Base-by-base conservation (phyloP, 2,888 invertebrate genomes). In the Octonoba sinensis region DNA sequence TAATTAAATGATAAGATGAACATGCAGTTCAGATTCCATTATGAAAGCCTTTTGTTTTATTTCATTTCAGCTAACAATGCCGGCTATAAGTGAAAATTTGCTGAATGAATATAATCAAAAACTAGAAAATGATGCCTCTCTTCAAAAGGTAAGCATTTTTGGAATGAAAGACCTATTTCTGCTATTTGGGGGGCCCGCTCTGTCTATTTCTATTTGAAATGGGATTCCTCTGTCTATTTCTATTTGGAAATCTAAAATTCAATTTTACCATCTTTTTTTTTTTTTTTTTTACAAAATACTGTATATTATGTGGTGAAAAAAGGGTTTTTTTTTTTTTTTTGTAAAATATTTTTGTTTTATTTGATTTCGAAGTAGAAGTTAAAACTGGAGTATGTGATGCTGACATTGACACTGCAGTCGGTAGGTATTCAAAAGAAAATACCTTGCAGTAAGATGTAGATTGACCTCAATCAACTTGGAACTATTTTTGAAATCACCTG, bases 21-120 rank as follows among this genome's bases (percentile, higher is more conserved):
- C n/a, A n/a, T n/a, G n/a, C n/a, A n/a, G n/a, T n/a, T n/a, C n/a
- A n/a, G n/a, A n/a, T n/a, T n/a, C n/a, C n/a, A n/a, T n/a, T n/a
- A n/a, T n/a, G n/a, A 27, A 27, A 27, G 6, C 3, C 22, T 1
- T 56, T 56, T 20, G 12, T 56, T 22, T 18, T 77, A 51, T 60
- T 85, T 84, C 83, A 67, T 85, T 86, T 15, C 84, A 91, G 90
- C 89, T 90, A 16, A 86, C 88, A 18, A 86, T 91, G 86, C 90
- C 90, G 56, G 87, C 90, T 67, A 89, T 91, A 60, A 96, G 96
- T 85, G 89, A 91, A 0, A 94, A 96, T 85, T 90, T 97, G 85
- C 91, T 93, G 86, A 90, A 90, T 15, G 91, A 91, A 65, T 90
- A 92, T 73, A 91, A 93, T 66, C 91, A 93, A 1, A 90, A 91